These are phyloP conservation scores for Chionomys nivalis DNA, from an alignment of 2,113 vertebrate genomes.

Conservation along the genomic window DNA sequence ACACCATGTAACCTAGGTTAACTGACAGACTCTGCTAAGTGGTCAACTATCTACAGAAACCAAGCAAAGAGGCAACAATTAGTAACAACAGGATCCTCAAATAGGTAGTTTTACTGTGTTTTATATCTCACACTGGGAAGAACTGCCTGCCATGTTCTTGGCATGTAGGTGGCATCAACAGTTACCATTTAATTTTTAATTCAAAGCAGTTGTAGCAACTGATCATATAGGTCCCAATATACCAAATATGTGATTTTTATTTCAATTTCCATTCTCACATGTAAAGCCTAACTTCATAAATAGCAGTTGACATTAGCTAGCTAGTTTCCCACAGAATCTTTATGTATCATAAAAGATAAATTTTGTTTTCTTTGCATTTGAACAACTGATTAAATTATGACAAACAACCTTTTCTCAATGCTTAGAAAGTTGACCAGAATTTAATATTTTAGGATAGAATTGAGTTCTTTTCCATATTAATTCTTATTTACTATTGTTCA, in stretches of 20 bases:
- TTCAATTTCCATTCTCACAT: not conserved
- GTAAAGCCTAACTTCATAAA: not conserved
- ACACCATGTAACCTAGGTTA: not conserved
- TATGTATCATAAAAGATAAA: not conserved
- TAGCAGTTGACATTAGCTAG: not conserved
- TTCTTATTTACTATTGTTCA: not conserved
- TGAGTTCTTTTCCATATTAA: not conserved
- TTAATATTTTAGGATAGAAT: not conserved
- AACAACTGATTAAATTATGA: not conserved
- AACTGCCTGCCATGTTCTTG: not conserved
- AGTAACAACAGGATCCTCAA: not conserved
- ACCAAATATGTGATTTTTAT: not conserved
- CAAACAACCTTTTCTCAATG: not conserved
- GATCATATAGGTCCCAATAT: not conserved
- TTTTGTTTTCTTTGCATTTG: not conserved
- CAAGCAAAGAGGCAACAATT: not conserved
- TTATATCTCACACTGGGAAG: not conserved
- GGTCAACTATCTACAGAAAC: not conserved
- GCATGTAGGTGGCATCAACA: not conserved
- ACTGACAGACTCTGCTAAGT: not conserved
- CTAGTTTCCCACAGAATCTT: not conserved
- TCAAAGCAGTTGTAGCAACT: not conserved
- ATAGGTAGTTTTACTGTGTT: not conserved
- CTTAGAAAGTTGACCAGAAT: not conserved
- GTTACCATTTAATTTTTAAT: not conserved